Evolutionary conservation across 2,888 invertebrate genomes (phyloP), one percentile per base, ranked within the genome.

Genomic region (Copidosoma aretas): DNA sequence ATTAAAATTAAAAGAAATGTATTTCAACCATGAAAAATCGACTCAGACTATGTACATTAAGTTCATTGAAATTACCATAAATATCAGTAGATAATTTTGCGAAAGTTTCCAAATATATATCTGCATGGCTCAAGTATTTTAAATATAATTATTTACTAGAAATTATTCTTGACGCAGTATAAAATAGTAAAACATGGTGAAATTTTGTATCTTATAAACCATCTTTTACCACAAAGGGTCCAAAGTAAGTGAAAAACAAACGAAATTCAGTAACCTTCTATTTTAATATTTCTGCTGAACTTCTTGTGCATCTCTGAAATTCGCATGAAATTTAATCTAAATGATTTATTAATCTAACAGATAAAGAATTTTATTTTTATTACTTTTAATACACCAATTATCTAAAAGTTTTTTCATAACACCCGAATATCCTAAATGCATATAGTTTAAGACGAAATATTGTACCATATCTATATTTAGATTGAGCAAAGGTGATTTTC

Each of bases 211-310:
- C 25, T 22, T 43, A 14, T 19, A 71, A 43, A 19, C 66, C 56
- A 49, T 62, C 25, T 49, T 65, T 64, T 14, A 70, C 21, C 10
- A 73, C 66, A 58, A 71, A 56, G 1, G 65, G 65, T 22, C 73
- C 67, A 24, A 64, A 70, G 51, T 71, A 71, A 1, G 71, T 43
- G 32, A 64, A 22, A 61, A 66, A 67, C 56, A 72, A 71, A 10
- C 64, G 59, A 19, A 63, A 66, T 60, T 73, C 69, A 12, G 69
- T 73, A 17, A 68, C 73, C 53, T 73, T 70, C 67, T 69, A 71
- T 12, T 64, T 56, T 10, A 21, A 17, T 5, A 68, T 54, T 22
- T 51, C 39, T n/a, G 51, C n/a, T 0, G 65, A 24, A 4, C 71
- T 65, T 66, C 71, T 60, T 19, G 68, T 46, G 21, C 58, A 70